phyloP scores from a whole-genome alignment of 2,797 vertebrate genomes.

The Sebastes hubbsi region DNA sequence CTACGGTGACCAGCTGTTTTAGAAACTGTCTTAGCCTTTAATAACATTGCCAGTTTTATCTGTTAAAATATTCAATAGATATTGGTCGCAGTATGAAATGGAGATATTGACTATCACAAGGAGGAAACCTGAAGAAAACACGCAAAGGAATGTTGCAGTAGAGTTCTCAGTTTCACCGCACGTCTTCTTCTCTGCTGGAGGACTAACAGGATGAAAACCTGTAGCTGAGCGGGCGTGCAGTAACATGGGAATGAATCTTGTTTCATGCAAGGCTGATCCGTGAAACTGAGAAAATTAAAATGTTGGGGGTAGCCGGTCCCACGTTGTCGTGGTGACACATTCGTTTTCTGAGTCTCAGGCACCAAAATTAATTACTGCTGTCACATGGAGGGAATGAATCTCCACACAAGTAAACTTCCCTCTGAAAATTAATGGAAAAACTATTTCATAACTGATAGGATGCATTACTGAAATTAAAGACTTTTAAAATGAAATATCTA shows the following conservation, averaged over 20 bases:
- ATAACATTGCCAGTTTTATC: neutral
- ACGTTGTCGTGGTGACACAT: neutral
- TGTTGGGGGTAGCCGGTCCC: neutral
- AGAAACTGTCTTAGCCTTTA: neutral
- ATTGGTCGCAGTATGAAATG: neutral
- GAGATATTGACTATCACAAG: neutral
- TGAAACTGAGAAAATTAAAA: slow-evolving; percentile 24
- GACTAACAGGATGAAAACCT: slow-evolving; percentile 8
- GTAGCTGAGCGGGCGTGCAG: neutral
- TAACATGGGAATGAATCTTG: slow-evolving; percentile 5
- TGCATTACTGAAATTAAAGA: slow-evolving; percentile 9
- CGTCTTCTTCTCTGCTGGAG: neutral
- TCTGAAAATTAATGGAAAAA: neutral
- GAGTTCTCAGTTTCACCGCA: neutral
- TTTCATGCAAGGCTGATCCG: slow-evolving; percentile 19
- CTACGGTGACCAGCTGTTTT: neutral
- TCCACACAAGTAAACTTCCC: neutral
- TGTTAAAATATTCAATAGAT: neutral
- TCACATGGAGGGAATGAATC: neutral
- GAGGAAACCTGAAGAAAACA: neutral
- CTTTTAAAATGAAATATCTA: slow-evolving; percentile 10
- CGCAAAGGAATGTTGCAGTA: neutral
- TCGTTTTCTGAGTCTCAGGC: neutral
- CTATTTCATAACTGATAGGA: neutral
- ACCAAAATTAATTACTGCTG: slow-evolving; percentile 20